These are phyloP conservation scores for Melanotaenia parkinsoni DNA, from an alignment of 2,797 vertebrate genomes.

Conservation along the genomic window DNA sequence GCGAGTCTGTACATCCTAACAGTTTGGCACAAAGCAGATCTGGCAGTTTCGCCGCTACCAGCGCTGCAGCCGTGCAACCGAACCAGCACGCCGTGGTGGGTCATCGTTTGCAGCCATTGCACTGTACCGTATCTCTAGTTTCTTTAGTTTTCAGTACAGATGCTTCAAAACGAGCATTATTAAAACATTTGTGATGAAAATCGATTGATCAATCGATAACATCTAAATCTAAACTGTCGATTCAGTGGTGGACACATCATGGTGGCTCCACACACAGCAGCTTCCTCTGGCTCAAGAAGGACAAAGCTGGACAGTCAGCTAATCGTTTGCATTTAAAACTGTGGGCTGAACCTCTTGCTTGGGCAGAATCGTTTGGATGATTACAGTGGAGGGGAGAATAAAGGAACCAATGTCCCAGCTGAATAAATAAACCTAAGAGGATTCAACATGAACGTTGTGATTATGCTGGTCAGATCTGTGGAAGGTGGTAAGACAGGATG, in stretches of 20 bases:
- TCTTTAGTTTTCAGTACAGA: too few relatives aligned
- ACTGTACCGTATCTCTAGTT: too few relatives aligned
- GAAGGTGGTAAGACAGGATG: background rate
- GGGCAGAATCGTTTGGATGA: background rate
- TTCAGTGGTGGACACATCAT: background rate
- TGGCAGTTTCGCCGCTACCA: too few relatives aligned
- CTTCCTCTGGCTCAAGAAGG: background rate
- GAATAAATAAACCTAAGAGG: slow-evolving; percentile 23
- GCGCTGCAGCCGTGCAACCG: too few relatives aligned
- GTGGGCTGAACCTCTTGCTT: background rate
- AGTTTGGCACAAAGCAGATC: too few relatives aligned
- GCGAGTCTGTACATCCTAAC: too few relatives aligned
- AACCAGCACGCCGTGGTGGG: too few relatives aligned
- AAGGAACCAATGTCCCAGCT: background rate
- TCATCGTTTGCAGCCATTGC: too few relatives aligned
- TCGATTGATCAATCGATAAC: background rate
- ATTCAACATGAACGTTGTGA: background rate
- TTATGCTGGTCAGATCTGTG: slow-evolving; percentile 12
- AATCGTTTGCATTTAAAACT: background rate
- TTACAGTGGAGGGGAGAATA: background rate
- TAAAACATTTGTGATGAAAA: too few relatives aligned
- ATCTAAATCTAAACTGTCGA: slow-evolving; percentile 8
- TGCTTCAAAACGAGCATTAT: too few relatives aligned
- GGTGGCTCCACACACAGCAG: background rate
- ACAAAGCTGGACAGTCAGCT: background rate